Evolutionary conservation across 2,888 invertebrate genomes (phyloP), one percentile per base, ranked within the genome.

Genomic region (Chrysodeixis includens): DNA sequence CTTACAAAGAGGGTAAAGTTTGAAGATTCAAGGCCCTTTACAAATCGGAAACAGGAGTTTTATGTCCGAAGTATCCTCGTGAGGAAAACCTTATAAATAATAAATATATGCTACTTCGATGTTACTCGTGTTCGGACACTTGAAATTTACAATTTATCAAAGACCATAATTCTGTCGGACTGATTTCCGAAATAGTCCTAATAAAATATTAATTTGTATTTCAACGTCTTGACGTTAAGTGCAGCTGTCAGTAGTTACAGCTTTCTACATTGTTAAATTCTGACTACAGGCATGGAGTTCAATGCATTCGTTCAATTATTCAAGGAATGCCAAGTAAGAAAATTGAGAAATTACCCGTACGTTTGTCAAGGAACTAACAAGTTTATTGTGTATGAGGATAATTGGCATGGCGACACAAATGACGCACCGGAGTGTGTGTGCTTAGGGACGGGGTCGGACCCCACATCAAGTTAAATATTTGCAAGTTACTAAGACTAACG

Each of bases 371-470:
- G 56, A 40, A 60, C 12, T 56, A 55, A 58, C 20, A 55, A 44
- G 30, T 54, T 52, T 51, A 62, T 74, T 63, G 35, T 65, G 22
- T 58, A 52, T 62, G 71, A 76, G 56, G 56, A 44, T 76, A 76
- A 76, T 76, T 76, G 61, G 61, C 58, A 44, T 62, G 52, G 62
- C 20, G 22, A 44, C 55, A 35, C 26, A 46, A 52, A 55, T 30
- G 56, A 40, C 16, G 30, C 30, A 63, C 18, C 54, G 22, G 44
- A 75, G 57, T 35, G 56, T 35, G 56, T 57, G 9, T 12, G 30
- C 52, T 14, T 68, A 30, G 14, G 8, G 22, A 46, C 18, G 14
- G 18, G 40, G 12, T 40, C 14, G 2, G 22, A 40, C 18, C 40
- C 35, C n/a, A 12, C 10, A 40, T 54, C 32, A 54, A 16, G 9